A percentile compares a stretch with the other conserved stretches of the same genome.
These are phyloP conservation scores for Pogonocherus hispidulus DNA, from an alignment of 2,888 invertebrate genomes.

Conservation along the genomic window DNA sequence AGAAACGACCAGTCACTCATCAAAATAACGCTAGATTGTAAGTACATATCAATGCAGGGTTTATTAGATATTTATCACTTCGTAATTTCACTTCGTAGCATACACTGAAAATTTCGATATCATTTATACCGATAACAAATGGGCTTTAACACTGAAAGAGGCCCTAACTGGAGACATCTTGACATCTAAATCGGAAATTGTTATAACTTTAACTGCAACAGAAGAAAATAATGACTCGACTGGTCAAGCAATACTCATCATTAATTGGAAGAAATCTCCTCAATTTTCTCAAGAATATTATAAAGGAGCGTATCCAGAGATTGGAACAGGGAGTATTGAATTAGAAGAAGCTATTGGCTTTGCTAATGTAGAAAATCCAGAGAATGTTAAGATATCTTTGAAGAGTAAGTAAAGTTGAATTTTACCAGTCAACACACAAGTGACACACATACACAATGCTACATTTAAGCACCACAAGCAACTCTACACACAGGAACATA, in stretches of 20 bases:
- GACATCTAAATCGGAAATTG: not conserved
- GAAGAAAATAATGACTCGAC: conserved; percentile 15
- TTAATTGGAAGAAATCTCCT: conserved; percentile 35
- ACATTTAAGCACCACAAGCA: not conserved
- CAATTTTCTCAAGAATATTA: conserved; percentile 28
- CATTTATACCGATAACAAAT: not conserved
- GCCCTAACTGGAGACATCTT: not conserved
- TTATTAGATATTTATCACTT: not conserved
- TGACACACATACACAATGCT: not conserved
- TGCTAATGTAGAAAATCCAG: not conserved
- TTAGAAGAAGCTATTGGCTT: not conserved
- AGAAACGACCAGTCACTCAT: not conserved
- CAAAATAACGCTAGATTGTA: conserved; percentile 15
- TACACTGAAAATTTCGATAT: conserved; percentile 5
- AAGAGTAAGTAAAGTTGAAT: conserved; percentile 20
- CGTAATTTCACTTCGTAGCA: not conserved
- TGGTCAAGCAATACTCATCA: conserved; percentile 24
- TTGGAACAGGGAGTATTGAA: conserved; percentile 12
- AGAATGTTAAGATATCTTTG: not conserved
- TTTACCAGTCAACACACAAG: not conserved
- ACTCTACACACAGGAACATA: too few relatives aligned
- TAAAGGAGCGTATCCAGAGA: conserved; percentile 3
- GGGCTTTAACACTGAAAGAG: not conserved
- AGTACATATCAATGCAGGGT: conserved; percentile 6
- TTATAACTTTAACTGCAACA: conserved; percentile 11